A percentile compares a stretch with the other conserved stretches of the same genome.
Evolutionary conservation across 2,888 invertebrate genomes (phyloP).

Genomic region (Flexamia atlantica): DNA sequence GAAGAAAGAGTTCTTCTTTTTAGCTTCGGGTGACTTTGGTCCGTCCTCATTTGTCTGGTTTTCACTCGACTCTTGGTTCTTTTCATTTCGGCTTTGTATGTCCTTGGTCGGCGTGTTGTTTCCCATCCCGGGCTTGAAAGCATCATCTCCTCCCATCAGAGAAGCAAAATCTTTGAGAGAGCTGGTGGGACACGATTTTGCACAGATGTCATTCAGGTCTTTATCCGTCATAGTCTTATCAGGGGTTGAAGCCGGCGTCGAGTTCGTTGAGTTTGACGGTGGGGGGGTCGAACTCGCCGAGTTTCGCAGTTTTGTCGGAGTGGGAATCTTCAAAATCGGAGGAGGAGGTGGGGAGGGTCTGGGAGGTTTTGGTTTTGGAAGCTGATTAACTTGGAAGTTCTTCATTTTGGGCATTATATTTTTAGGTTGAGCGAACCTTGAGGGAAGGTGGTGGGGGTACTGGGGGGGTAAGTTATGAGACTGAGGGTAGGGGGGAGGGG

Average conservation of each 20-base stretch:
- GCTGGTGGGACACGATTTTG: constrained; percentile 75
- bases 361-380: constrained; percentile 70
- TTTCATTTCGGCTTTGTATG: neutral
- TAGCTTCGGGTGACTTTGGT: constrained; percentile 72
- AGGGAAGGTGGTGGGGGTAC: constrained; percentile 29
- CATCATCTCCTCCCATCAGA: constrained; percentile 71
- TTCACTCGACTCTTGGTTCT: constrained; percentile 9
- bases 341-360: constrained; percentile 34
- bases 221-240: constrained; percentile 74
- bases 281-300: constrained; percentile 64
- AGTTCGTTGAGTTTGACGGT: neutral
- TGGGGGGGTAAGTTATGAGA: constrained; percentile 46
- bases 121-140: constrained; percentile 57
- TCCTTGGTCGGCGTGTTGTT: neutral
- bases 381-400: neutral
- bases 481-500: constrained; percentile 33
- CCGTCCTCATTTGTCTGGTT: constrained; percentile 21
- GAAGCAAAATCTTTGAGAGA: constrained; percentile 79
- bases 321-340: constrained; percentile 63
- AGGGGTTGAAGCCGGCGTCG: constrained; percentile 11
- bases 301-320: constrained; percentile 58
- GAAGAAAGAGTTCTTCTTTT: constrained; percentile 88
- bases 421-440: constrained; percentile 39
- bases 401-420: constrained; percentile 35
- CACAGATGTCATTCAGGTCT: constrained; percentile 76